Evolutionary conservation across 1,140 invertebrate species (phyloP), one percentile per base, ranked within the genome.

Genomic region (Wasmannia auropunctata): DNA sequence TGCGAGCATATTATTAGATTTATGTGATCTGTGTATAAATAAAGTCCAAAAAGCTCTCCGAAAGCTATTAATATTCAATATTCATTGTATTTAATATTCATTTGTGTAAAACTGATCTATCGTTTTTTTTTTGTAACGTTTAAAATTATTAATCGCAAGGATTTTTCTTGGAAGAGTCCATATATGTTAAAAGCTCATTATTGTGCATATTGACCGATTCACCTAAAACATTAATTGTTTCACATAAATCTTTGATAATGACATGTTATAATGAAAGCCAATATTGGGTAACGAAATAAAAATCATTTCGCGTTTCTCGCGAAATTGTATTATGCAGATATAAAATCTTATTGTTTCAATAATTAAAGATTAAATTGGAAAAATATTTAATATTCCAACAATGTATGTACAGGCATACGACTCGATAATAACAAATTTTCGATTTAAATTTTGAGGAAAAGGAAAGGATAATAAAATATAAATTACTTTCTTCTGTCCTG

Each of bases 231-330:
- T 85, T 67, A 37, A 31, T 11, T 56, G 37, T 87, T 90, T 90
- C 88, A 87, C 88, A 89, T 90, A 90, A 90, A 90, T 88, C 89
- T 90, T 89, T 90, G 89, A 89, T 79, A 69, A 72, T 79, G 62
- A 65, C 19, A 85, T 81, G 28, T 77, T 70, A 49, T 76, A 28
- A 85, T 79, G 58, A 51, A 65, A 86, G 56, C 87, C 79, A 83
- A 74, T 83, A 83, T 83, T 83, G 79, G 37, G 79, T 74, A 83
- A 83, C 2, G 8, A 65, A 80, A 56, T 40, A 14, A 43, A 63
- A 67, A 43, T 60, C 7, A 74, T 43, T 58, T 58, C 0, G 28
- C 16, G 19, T n/a, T 25, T 74, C 6, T 43, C 14, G 16, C 11
- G 3, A 69, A 54, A 22, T 72, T 70, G 0, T 51, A 43, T 43